Percentiles rank a stretch among this genome's conserved stretches.
Evolutionary conservation across 2,888 invertebrate species (phyloP).

Genomic region (Parascotia fuliginaria): DNA sequence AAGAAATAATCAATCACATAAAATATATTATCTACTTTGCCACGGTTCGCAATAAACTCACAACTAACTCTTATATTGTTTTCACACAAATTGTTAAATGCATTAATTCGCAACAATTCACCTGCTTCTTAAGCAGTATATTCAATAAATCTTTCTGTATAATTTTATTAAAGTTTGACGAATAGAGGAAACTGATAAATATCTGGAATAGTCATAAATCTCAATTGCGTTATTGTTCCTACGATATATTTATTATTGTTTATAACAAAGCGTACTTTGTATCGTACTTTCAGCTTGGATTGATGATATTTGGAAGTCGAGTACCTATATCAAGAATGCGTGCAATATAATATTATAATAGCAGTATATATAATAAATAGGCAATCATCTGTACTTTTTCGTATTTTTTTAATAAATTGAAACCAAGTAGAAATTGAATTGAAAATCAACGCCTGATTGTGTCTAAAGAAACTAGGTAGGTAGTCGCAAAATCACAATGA

Average conservation of each 20-base stretch:
- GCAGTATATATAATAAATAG: too few species aligned
- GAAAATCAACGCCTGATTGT: constrained; percentile 1
- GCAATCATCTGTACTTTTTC: too few species aligned
- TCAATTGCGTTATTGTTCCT: constrained; percentile 27
- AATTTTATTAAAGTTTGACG: constrained; percentile 56
- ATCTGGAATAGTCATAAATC: constrained; percentile 38
- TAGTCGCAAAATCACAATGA: not conserved
- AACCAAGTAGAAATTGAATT: too few species aligned
- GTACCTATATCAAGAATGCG: constrained; percentile 7
- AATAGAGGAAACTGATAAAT: constrained; percentile 50
- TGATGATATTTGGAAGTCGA: constrained; percentile 8
- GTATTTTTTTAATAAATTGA: too few species aligned
- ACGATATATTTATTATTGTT: constrained; percentile 31
- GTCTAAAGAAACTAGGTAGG: constrained; percentile 1
- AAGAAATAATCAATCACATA: constrained; percentile 47
- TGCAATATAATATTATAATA: too few species aligned
- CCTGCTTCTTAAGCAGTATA: constrained; percentile 20
- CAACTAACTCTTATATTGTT: constrained; percentile 19
- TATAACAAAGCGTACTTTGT: too few species aligned
- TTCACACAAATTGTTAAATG: constrained; percentile 8
- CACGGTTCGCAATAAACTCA: constrained; percentile 17
- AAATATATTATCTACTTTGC: constrained; percentile 26
- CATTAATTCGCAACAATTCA: constrained; percentile 14
- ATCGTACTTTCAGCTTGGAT: too few species aligned
- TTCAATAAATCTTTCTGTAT: constrained; percentile 39